Conservation (phyloP, 2,888 invertebrate genomes). For the Phengaris arion region DNA sequence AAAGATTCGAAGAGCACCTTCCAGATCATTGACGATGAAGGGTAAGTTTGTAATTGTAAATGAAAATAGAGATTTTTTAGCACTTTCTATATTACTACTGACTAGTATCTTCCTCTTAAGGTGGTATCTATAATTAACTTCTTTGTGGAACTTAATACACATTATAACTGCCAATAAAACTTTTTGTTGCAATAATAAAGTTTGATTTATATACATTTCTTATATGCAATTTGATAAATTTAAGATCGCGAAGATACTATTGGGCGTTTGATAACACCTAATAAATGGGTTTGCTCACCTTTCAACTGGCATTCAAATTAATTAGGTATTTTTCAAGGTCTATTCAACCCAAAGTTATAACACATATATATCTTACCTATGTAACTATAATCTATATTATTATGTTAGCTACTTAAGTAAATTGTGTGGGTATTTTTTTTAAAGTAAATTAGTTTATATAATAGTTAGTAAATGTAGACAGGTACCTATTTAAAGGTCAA, state of each 20-base stretch:
- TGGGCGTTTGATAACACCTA: background rate
- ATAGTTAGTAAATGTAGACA: too few species aligned
- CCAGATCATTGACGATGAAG: conserved; percentile 97
- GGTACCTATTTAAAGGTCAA: too few species aligned
- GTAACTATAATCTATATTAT: too few species aligned
- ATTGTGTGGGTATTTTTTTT: too few species aligned
- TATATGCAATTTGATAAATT: background rate
- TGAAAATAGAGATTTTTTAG: background rate
- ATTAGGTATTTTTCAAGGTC: background rate
- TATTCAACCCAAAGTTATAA: conserved; percentile 3
- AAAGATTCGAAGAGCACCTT: conserved; percentile 97
- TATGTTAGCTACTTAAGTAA: too few species aligned
- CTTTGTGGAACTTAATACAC: background rate
- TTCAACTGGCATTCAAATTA: background rate
- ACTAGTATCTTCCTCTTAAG: background rate
- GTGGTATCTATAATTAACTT: too few species aligned
- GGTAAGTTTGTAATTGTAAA: conserved; percentile 72
- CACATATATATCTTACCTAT: too few species aligned
- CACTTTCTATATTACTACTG: background rate
- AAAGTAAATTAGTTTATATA: too few species aligned
- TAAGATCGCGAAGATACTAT: background rate
- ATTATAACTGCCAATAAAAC: background rate
- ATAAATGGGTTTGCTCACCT: conserved; percentile 22
- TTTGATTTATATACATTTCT: background rate
- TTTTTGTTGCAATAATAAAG: background rate